Evolutionary conservation across 2,113 vertebrate genomes (phyloP).

Genomic region (Apeltes quadracus): DNA sequence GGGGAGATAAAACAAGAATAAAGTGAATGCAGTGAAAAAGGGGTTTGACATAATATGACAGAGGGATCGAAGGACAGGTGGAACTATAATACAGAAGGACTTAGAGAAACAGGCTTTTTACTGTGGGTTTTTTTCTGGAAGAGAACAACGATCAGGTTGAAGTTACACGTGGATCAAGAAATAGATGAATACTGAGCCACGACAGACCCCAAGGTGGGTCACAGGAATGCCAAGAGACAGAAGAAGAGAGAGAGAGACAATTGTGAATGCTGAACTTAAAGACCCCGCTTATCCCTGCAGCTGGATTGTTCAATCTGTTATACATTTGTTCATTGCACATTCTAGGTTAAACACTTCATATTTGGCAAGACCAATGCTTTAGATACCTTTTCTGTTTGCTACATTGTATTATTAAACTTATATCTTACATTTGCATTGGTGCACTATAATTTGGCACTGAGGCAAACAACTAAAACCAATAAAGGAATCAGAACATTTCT

Average conservation of each 20-base stretch:
- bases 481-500: background rate
- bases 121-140: slow-evolving; percentile 24
- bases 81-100: slow-evolving; percentile 52
- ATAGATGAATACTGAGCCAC: slow-evolving; percentile 32
- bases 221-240: slow-evolving; percentile 29
- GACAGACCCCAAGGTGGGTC: slow-evolving; percentile 30
- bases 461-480: background rate
- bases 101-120: slow-evolving; percentile 53
- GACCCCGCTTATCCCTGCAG: background rate
- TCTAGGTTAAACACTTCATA: background rate
- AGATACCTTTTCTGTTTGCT: background rate
- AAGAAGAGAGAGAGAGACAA: background rate
- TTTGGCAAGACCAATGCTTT: too few species aligned
- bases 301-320: background rate
- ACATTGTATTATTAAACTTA: background rate
- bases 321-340: background rate
- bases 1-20: background rate
- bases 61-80: slow-evolving; percentile 39
- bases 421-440: background rate
- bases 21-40: slow-evolving; percentile 9
- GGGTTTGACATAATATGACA: slow-evolving; percentile 40
- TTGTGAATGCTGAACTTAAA: slow-evolving; percentile 6
- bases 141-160: slow-evolving; percentile 34
- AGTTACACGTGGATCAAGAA: slow-evolving; percentile 23
- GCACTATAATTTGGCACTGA: background rate